Percentiles rank a stretch among this genome's conserved stretches.
These are phyloP conservation scores for Plecturocebus donacophilus DNA, from an alignment of 2,113 vertebrate genomes.

Conservation along the genomic window DNA sequence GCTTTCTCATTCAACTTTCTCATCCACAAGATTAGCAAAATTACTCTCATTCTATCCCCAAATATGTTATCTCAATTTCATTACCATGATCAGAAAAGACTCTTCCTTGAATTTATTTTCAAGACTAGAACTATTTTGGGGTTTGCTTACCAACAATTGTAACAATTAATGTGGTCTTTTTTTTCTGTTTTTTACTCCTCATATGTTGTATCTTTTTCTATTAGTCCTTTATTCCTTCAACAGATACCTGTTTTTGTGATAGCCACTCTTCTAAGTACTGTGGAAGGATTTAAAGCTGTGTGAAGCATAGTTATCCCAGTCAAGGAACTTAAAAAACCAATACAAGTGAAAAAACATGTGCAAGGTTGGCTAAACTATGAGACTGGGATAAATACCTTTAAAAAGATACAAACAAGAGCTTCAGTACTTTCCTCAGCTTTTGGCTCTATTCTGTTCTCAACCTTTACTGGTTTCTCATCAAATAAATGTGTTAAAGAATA, in stretches of 20 bases:
- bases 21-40: background rate
- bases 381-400: background rate
- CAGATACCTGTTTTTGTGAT: background rate
- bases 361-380: background rate
- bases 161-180: background rate
- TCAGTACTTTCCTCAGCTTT: background rate
- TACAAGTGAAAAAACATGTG: background rate
- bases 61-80: background rate
- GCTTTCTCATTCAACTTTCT: background rate
- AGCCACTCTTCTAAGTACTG: background rate
- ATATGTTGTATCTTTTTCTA: background rate
- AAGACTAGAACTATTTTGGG: background rate
- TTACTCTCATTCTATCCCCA: background rate
- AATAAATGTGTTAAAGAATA: background rate
- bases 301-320: background rate
- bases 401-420: background rate
- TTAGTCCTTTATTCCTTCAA: background rate
- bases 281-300: background rate
- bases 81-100: background rate
- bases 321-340: background rate
- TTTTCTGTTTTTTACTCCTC: background rate
- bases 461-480: background rate
- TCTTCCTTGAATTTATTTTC: slow-evolving; percentile 15
- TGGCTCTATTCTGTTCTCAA: background rate
- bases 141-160: background rate